A percentile compares a stretch with the other conserved stretches of the same genome.
Conservation (phyloP, 2,113 vertebrate species). For the Salvelinus namaycush region DNA sequence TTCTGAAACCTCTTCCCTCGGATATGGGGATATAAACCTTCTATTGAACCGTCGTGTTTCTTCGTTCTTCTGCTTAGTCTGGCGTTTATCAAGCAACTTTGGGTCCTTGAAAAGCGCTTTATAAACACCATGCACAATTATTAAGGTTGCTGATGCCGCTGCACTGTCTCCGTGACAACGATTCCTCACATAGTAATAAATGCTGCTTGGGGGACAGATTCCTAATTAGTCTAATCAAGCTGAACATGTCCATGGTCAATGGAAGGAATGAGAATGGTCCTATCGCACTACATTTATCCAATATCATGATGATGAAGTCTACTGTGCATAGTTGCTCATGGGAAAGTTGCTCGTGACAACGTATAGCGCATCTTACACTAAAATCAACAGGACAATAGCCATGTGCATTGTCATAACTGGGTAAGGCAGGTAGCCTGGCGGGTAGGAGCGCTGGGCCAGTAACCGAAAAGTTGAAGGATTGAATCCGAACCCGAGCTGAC, state of each 20-base stretch:
- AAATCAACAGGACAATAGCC: not conserved
- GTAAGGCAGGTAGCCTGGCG: too few species aligned
- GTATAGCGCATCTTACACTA: not conserved
- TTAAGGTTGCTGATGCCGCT: not conserved
- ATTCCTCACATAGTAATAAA: not conserved
- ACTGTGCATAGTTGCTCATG: not conserved
- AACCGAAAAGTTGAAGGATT: too few species aligned
- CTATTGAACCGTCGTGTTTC: not conserved
- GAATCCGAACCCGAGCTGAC: too few species aligned
- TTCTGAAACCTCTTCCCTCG: not conserved
- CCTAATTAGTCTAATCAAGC: not conserved
- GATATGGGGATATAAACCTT: not conserved
- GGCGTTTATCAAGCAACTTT: too few species aligned
- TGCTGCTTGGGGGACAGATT: not conserved
- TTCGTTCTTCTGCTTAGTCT: too few species aligned
- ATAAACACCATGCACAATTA: too few species aligned
- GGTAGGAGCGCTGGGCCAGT: too few species aligned
- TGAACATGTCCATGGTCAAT: not conserved
- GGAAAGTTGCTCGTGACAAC: not conserved
- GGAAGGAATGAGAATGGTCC: not conserved
- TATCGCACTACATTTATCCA: not conserved
- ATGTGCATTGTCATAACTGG: too few species aligned
- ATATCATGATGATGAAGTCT: not conserved
- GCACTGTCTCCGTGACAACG: not conserved
- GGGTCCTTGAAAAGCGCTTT: too few species aligned